Evolutionary conservation across 1,140 invertebrate genomes (phyloP), one percentile per base, ranked within the genome.

Genomic region (Parasteatoda tepidariorum): DNA sequence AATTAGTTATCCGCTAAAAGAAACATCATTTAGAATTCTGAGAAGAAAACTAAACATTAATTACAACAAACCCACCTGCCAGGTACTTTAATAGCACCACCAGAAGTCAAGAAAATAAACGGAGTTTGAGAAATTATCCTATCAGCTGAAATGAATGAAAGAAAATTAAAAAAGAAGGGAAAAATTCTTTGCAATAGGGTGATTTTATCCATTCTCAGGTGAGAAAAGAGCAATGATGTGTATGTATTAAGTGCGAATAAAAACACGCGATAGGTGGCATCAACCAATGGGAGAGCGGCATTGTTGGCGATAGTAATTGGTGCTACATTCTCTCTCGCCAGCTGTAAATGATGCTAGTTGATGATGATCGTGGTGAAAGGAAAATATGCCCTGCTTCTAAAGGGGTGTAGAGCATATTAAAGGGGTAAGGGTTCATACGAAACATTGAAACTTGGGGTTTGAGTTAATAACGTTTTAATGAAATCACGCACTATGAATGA

Each of bases 91-190:
- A 68, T 67, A 26, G 41, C 30, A n/a, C n/a, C 61, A 82, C 48
- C 66, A 82, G 78, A 82, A 82, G 78, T 82, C 78, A 82, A 70
- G 78, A 28, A 82, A 70, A 82, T 70, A 70, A 48, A 66, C 71
- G 34, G 66, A n/a, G n/a, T n/a, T 82, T 82, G 78, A 82, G 78
- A 82, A 61, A 82, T 82, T 70, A 71, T 54, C 75, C 78, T 71
- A 70, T 82, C 66, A 61, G 33, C 22, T 82, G 48, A 28, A 78
- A 78, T 78, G 62, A 48, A 78, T 66, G 34, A 64, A 33, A 26
- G 24, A 18, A 64, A 22, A 67, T 22, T 33, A 67, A 67, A 31
- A 26, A 11, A 9, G 33, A 48, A 9, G 33, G 24, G 54, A 26
- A 15, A 66, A 48, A 48, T 13, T 24, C 2, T 22, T 15, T 15